Evolutionary conservation across 37 sponge, comb jelly and placozoan genomes (phyloP), one percentile per base, ranked within the genome.

Genomic region (Haliclona indistincta): DNA sequence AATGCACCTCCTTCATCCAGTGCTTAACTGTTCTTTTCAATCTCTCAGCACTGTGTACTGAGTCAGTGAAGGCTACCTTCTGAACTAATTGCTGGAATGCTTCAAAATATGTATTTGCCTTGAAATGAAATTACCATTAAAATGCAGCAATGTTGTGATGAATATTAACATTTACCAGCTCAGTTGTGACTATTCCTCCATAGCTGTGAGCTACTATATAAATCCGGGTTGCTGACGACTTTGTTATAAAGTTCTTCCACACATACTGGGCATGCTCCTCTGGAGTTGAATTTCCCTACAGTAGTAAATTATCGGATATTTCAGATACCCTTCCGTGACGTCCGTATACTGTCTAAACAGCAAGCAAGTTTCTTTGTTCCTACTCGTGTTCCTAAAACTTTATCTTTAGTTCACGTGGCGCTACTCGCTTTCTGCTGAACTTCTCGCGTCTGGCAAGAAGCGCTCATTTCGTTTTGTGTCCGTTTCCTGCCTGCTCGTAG

Each of bases 31-130:
- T 6, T 13, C 20, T 58, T 40, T 33, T 30, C 23, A 45, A 68
- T 26, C 2, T 7, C 40, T 34, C 38, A 23, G 85, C 23, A 22
- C 56, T 72, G 64, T 94, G 91, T 10, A 83, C 88, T 1, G 95
- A 94, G 54, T 94, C 95, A 28, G 95, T 94, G 63, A 94, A 90
- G 30, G 95, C 95, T 51, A 94, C 86, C 60, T 83, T 90, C 0
- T 63, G n/a, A 28, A 94, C 88, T 37, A 77, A 30, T 43, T 78
- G 39, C 22, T 74, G 28, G 63, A 90, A 84, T 19, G 67, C 74
- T 19, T 67, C 62, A 62, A 63, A 64, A 64, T 54, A 73, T 8
- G 38, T n/a, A 1, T 62, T 42, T 0, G 41, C 61, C 86, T 85
- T 42, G 2, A 29, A 65, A 65, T 33, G 73, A 49, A 25, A 26